Conservation (phyloP, 2,888 invertebrate genomes). For the Latrodectus hesperus region DNA sequence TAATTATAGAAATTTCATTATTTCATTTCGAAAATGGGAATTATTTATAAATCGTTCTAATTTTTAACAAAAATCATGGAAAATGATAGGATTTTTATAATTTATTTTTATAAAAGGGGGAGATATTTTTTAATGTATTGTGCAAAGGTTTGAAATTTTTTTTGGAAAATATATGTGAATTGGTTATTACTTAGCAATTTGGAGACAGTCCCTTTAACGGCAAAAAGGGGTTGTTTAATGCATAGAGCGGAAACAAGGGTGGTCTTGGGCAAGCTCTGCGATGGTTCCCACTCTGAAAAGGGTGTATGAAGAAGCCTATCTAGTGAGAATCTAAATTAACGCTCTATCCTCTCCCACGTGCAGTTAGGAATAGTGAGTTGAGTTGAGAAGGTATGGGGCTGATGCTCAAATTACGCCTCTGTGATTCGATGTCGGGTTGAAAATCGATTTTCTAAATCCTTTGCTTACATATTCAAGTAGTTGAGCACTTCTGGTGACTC, state of each 20-base stretch:
- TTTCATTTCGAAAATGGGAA: no score
- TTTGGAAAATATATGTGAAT: no score
- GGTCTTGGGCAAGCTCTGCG: constrained; percentile 3
- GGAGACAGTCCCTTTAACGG: background rate
- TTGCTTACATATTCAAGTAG: background rate
- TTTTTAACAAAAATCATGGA: no score
- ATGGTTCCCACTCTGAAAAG: constrained; percentile 15
- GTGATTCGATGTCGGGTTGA: background rate
- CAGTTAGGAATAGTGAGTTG: background rate
- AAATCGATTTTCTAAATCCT: background rate
- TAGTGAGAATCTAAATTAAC: constrained; percentile 65
- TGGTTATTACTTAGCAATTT: background rate
- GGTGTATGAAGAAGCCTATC: constrained; percentile 38
- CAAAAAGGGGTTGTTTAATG: constrained; percentile 39
- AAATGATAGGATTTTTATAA: no score
- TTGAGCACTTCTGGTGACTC: no score
- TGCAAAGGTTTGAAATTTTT: no score
- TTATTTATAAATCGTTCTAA: no score
- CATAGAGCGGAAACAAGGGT: constrained; percentile 31
- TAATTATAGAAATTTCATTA: no score
- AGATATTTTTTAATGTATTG: no score
- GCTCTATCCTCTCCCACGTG: constrained; percentile 38
- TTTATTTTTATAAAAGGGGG: no score
- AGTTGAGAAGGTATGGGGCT: constrained; percentile 4
- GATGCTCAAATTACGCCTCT: constrained; percentile 28